Base-by-base conservation (phyloP, 2,888 invertebrate genomes). In the Dynastes tityus region DNA sequence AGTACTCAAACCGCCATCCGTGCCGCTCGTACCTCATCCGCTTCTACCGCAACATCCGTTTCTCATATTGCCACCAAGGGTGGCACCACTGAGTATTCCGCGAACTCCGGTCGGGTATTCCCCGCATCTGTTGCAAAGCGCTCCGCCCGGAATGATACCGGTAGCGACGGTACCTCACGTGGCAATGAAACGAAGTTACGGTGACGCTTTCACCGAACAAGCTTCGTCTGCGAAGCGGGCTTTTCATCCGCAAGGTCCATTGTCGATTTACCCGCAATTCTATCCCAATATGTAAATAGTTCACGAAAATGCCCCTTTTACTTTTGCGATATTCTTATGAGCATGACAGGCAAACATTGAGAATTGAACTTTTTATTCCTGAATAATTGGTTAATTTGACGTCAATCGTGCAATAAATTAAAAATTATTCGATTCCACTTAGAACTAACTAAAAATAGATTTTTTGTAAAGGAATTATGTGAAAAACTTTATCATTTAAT, bases 161-260 rank as follows among this genome's bases (percentile, higher is more conserved):
- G 79, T 88, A 40, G 82, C 86, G 1, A 79, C 88, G 40, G 82
- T 87, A 80, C 85, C 84, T 0, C 87, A 87, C 55, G 85, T 88
- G 16, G 87, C 88, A 0, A 84, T 89, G 16, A 89, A 89, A 80
- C 83, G 89, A 45, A 88, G 87, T 77, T 89, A 89, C 79, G 88
- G 88, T 9, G 89, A 89, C 79, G 89, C 89, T 51, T 89, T 89
- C 79, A 84, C 87, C 63, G 88, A 88, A 16, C 86, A 86, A 77
- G 84, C 85, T 27, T 80, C 86, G 6, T 84, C 88, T 0, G 88
- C 88, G 4, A 89, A 89, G 83, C 84, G 89, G 51, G 85, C 87
- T 11, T 88, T 86, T 79, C 87, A 87, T 71, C 83, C 83, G 16
- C 85, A 84, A 55, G 82, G 83, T 27, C 79, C 83, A 8, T 77